Base-by-base conservation (phyloP, 2,113 vertebrate genomes). In the Sterna hirundo region DNA sequence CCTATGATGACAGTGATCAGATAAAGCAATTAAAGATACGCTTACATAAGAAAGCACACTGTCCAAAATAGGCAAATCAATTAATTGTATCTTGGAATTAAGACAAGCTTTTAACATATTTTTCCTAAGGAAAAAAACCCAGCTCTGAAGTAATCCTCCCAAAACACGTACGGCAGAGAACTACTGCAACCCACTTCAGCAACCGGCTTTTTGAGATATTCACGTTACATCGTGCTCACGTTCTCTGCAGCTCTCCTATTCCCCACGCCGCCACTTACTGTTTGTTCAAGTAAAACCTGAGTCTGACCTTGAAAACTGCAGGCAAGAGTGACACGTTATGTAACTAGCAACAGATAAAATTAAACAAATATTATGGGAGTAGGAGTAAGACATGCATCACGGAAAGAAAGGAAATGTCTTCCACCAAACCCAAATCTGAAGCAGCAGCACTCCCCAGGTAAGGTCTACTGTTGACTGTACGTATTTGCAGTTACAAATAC, bases 141-240 rank as follows among this genome's bases (percentile, higher is more conserved):
- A 74, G 12, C 70, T 82, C 70, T 86, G 70, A 8, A 42, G 34
- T 0, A 8, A 38, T 26, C 18, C 54, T 62, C 77, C 77, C 81
- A 29, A 34, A 36, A n/a, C 17, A 36, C 2, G 0, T 7, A 3
- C 4, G 27, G 54, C 58, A 44, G 17, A 29, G 6, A 13, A 3
- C 10, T 2, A 0, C 38, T 4, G 10, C 55, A 36, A 2, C 3
- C 52, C 34, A 1, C 15, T 55, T 22, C 4, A 71, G 64, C 47
- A n/a, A 11, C 10, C 15, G 20, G 74, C 27, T 6, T 19, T n/a
- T 5, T 1, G 66, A 13, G 13, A 4, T 4, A 10, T 4, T 29
- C 4, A 0, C 19, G 4, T 15, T 8, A 0, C 2, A 4, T 3
- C 5, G 14, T 0, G 2, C 49, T 3, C 46, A 4, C 38, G 0